Percentiles rank a stretch among this genome's conserved stretches.
Conservation (phyloP, 2,888 invertebrate species). For the Lypha dubia region DNA sequence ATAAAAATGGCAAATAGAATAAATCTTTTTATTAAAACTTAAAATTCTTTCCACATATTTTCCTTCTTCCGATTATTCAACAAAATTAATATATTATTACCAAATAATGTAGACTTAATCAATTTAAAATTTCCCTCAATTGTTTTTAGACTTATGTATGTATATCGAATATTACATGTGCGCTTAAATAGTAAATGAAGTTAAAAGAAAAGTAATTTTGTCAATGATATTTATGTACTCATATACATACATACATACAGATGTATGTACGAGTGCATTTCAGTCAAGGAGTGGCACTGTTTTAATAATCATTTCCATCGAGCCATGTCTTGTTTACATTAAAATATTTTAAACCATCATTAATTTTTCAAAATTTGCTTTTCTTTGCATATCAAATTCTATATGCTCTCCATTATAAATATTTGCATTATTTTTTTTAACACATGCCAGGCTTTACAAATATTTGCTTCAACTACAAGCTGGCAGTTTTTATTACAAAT, state of each 20-base stretch:
- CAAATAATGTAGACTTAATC: too few species aligned
- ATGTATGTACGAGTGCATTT: too few species aligned
- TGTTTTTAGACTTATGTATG: too few species aligned
- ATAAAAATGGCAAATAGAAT: too few species aligned
- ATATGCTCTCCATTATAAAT: not conserved
- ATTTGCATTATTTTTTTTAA: not conserved
- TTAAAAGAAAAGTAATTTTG: not conserved
- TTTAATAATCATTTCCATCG: not conserved
- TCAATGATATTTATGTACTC: not conserved
- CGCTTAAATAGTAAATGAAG: not conserved
- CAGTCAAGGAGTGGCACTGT: not conserved
- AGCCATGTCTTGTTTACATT: conserved; percentile 4
- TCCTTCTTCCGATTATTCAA: not conserved
- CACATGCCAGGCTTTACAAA: not conserved
- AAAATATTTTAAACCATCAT: conserved; percentile 1
- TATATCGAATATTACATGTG: not conserved
- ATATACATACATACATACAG: too few species aligned
- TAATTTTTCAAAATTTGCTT: not conserved
- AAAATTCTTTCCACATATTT: too few species aligned
- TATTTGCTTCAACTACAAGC: not conserved
- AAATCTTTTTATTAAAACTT: too few species aligned
- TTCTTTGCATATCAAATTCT: conserved; percentile 9
- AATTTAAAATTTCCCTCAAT: too few species aligned
- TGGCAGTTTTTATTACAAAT: not conserved
- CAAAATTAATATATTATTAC: too few species aligned